Conservation (phyloP, 2,888 invertebrate genomes). For the Andrena camellia region DNA sequence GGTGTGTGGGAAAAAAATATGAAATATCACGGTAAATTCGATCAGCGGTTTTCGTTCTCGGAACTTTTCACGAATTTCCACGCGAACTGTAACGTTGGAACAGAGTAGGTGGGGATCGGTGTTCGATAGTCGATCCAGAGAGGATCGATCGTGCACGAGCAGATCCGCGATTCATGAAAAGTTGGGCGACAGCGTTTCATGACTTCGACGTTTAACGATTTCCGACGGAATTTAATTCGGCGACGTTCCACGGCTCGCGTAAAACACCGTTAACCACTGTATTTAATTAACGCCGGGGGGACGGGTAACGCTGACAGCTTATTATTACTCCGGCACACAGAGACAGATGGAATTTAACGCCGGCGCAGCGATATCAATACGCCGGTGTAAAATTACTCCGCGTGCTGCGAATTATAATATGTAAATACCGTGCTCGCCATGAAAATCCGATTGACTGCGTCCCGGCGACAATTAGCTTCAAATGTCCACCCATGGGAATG, state of each 20-base stretch:
- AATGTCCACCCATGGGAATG: neutral
- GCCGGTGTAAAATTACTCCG: constrained; percentile 25
- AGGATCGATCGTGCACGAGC: neutral
- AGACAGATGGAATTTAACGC: constrained; percentile 46
- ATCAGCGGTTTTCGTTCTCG: constrained; percentile 1
- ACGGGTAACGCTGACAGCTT: constrained; percentile 48
- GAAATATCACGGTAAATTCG: constrained; percentile 28
- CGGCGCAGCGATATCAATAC: constrained; percentile 30
- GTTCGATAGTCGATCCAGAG: no score
- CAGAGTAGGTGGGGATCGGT: neutral
- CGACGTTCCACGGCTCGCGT: constrained; percentile 14
- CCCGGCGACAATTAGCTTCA: neutral
- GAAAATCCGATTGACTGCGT: neutral
- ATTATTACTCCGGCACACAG: constrained; percentile 47
- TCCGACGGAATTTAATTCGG: constrained; percentile 44
- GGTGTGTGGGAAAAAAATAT: neutral
- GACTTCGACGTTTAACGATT: constrained; percentile 14
- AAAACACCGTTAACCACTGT: constrained; percentile 43
- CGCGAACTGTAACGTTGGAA: neutral
- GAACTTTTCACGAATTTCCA: neutral
- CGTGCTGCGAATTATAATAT: constrained; percentile 8
- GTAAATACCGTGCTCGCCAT: constrained; percentile 22
- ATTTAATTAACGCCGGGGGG: constrained; percentile 44
- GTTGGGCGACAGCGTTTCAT: neutral
- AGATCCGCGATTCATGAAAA: neutral